These are phyloP conservation scores for Gymnopithys bicolor DNA, from an alignment of 2,797 vertebrate genomes.

Conservation along the genomic window DNA sequence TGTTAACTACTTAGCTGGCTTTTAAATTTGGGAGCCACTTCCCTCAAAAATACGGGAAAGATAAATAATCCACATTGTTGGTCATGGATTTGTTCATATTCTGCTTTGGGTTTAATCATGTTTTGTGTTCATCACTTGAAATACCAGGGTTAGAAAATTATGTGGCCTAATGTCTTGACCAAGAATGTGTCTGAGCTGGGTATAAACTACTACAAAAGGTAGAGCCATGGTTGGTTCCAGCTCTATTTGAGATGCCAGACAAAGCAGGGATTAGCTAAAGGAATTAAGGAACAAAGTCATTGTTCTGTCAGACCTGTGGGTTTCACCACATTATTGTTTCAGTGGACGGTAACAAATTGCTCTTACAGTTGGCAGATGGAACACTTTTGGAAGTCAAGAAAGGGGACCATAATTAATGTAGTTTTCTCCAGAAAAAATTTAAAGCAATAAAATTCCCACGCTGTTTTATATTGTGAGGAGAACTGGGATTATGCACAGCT, in stretches of 20 bases:
- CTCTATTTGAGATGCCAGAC: neutral
- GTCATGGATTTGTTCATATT: neutral
- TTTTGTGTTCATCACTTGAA: neutral
- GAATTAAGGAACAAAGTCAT: neutral
- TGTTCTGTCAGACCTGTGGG: neutral
- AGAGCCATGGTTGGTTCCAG: neutral
- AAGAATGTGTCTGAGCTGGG: neutral
- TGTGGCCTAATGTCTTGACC: neutral
- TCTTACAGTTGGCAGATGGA: neutral
- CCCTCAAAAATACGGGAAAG: neutral
- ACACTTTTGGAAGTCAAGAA: neutral
- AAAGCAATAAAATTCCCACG: neutral
- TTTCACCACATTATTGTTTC: neutral
- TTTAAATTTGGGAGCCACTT: neutral
- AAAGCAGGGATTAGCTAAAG: conserved; percentile 13
- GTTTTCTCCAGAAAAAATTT: too few species aligned
- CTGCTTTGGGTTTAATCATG: fast-evolving
- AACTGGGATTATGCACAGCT: neutral
- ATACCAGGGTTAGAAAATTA: neutral
- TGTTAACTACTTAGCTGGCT: neutral
- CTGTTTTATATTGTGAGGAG: neutral
- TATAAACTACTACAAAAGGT: neutral
- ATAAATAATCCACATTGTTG: neutral
- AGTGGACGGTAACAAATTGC: neutral
- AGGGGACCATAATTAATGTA: neutral